Conservation (phyloP, 2,888 invertebrate genomes). For the Papilio demoleus region DNA sequence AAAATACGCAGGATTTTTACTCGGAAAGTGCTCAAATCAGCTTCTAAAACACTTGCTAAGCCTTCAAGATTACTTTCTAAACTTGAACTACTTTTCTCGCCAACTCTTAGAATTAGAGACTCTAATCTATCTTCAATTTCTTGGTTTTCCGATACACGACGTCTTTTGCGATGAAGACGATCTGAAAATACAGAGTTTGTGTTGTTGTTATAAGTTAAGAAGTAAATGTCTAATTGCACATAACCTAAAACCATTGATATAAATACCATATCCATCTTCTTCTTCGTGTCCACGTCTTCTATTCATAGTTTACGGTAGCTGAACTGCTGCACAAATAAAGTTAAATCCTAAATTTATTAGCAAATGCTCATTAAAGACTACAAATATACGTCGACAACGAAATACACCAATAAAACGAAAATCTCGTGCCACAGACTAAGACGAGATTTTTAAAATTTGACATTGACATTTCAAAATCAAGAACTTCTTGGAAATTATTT, state of each 20-base stretch:
- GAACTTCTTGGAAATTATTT: too few species aligned
- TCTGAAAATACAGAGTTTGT: constrained; percentile 69
- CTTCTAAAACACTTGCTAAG: constrained; percentile 96
- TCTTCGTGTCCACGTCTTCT: constrained; percentile 91
- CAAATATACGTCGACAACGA: neutral
- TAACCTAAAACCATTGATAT: constrained; percentile 57
- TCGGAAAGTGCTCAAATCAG: constrained; percentile 96
- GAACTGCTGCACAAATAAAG: constrained; percentile 16
- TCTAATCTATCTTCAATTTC: constrained; percentile 98
- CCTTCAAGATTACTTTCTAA: constrained; percentile 98
- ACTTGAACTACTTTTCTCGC: constrained; percentile 97
- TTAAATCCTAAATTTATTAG: neutral
- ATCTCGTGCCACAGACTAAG: neutral
- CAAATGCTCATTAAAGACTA: constrained; percentile 34
- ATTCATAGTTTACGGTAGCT: constrained; percentile 83
- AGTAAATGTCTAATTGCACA: constrained; percentile 33
- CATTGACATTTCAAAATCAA: too few species aligned
- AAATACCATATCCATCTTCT: constrained; percentile 91
- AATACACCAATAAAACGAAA: neutral
- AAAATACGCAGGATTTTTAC: constrained; percentile 95
- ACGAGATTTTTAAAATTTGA: too few species aligned
- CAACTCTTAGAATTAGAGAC: constrained; percentile 95
- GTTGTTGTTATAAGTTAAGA: constrained; percentile 18
- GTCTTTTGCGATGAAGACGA: constrained; percentile 91
- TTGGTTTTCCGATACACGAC: constrained; percentile 95